These are phyloP conservation scores for Spodoptera exigua DNA, from an alignment of 2,888 invertebrate genomes.

Conservation along the genomic window DNA sequence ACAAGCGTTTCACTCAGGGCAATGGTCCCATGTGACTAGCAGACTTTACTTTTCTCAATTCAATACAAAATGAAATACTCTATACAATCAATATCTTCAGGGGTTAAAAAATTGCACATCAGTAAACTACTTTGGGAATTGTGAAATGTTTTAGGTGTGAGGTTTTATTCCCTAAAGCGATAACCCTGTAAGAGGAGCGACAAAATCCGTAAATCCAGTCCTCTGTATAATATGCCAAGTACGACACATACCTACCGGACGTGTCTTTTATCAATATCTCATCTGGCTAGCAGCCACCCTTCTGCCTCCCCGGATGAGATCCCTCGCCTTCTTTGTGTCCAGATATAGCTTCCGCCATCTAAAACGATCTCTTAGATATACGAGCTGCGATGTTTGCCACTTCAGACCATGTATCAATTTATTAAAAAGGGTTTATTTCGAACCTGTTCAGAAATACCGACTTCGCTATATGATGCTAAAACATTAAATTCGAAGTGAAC, in stretches of 20 bases:
- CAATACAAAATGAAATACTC: not conserved
- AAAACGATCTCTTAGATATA: conserved; percentile 42
- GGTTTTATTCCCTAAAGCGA: not conserved
- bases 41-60: conserved; percentile 9
- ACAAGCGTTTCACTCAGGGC: conserved; percentile 22
- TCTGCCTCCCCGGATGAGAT: conserved; percentile 39
- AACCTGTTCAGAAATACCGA: conserved; percentile 23
- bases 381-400: conserved; percentile 39
- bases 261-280: conserved; percentile 52
- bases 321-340: conserved; percentile 45
- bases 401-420: conserved; percentile 46
- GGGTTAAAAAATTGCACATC: not conserved
- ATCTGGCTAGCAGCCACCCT: conserved; percentile 51
- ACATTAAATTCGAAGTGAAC: not conserved
- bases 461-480: conserved; percentile 7
- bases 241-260: conserved; percentile 46
- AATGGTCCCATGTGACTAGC: conserved; percentile 15
- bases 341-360: conserved; percentile 47
- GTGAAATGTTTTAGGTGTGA: not conserved
- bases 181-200: conserved; percentile 1
- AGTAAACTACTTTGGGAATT: not conserved
- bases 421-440: conserved; percentile 40
- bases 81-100: not conserved
- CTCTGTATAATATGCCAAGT: conserved; percentile 32
- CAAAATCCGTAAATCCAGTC: conserved; percentile 24